phyloP scores from a whole-genome alignment of 1,140 invertebrate genomes.

The Acyrthosiphon pisum region DNA sequence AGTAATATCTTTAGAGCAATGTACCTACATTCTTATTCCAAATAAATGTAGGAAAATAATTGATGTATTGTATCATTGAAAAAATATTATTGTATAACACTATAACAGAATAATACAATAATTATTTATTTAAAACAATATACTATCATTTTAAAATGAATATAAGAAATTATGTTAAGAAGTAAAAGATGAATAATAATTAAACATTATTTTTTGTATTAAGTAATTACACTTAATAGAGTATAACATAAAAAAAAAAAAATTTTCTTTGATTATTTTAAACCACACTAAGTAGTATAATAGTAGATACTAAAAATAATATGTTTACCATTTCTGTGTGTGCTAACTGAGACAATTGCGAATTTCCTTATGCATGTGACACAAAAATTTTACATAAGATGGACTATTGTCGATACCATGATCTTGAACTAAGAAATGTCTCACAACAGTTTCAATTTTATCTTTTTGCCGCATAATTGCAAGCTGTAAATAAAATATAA shows the following conservation, averaged over 20 bases:
- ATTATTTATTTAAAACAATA: background rate
- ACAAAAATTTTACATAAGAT: slow-evolving; percentile 98
- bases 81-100: background rate
- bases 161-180: slow-evolving; percentile 13
- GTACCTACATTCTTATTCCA: background rate
- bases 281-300: background rate
- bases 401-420: slow-evolving; percentile 83
- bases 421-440: slow-evolving; percentile 97
- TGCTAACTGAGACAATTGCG: slow-evolving; percentile 71
- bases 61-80: background rate
- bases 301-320: background rate
- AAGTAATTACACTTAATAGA: background rate
- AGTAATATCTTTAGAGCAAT: background rate
- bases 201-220: background rate
- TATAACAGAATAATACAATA: background rate
- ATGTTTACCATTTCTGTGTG: slow-evolving; percentile 49
- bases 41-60: background rate
- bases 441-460: slow-evolving; percentile 92
- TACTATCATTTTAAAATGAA: background rate
- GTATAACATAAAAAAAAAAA: background rate
- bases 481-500: slow-evolving; percentile 70
- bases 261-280: background rate
- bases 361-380: slow-evolving; percentile 99
- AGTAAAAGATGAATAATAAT: slow-evolving; percentile 6
- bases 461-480: slow-evolving; percentile 92